Conservation (phyloP, 2,797 vertebrate genomes). For the Melanotaenia boesemani region DNA sequence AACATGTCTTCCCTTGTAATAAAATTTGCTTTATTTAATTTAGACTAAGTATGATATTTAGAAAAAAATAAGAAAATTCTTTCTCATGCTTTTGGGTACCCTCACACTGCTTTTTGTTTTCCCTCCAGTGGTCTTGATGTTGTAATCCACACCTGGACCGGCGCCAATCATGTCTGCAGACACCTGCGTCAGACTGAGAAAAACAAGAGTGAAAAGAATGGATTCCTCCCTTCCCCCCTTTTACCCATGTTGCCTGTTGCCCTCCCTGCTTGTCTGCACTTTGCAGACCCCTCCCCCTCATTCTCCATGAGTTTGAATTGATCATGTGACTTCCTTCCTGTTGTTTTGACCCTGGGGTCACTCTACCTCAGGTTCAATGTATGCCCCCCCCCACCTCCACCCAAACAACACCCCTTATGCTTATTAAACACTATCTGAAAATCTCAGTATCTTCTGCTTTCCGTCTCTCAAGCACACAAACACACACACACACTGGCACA, state of each 20-base stretch:
- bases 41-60: background rate
- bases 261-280: conserved; percentile 36
- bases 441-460: conserved; percentile 27
- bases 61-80: background rate
- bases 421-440: conserved; percentile 68
- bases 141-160: conserved; percentile 77
- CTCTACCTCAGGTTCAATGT: conserved; percentile 59
- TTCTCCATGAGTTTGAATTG: conserved; percentile 40
- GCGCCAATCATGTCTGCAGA: conserved; percentile 72
- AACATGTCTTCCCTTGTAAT: background rate
- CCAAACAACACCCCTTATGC: conserved; percentile 23
- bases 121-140: conserved; percentile 55
- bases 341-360: conserved; percentile 74
- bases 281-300: conserved; percentile 5
- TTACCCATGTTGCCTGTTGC: conserved; percentile 14
- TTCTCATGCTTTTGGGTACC: background rate
- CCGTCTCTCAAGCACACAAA: background rate
- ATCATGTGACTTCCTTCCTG: conserved; percentile 79
- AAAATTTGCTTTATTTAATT: background rate
- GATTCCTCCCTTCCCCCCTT: conserved; percentile 41
- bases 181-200: conserved; percentile 75
- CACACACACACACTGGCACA: conserved; percentile 3
- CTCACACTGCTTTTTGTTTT: conserved; percentile 49
- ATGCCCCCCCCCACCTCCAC: background rate
- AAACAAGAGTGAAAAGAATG: conserved; percentile 70